phyloP scores from a whole-genome alignment of 2,113 vertebrate species.

The Ifrita kowaldi region DNA sequence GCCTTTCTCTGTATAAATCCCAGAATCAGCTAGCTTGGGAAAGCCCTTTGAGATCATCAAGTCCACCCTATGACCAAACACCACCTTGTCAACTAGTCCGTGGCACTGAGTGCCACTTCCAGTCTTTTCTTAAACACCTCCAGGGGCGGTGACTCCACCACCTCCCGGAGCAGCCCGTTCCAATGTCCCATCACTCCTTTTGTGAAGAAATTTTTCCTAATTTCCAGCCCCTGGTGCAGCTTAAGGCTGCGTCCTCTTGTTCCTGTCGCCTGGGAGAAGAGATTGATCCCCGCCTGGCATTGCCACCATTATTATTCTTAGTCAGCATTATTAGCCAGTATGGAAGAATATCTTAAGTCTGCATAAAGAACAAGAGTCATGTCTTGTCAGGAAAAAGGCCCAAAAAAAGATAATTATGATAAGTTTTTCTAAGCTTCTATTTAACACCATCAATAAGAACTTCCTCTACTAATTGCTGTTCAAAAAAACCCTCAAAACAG shows the following conservation, averaged over 20 bases:
- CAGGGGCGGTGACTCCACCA: fast-evolving
- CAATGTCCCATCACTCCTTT: not conserved
- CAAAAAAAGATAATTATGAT: not conserved
- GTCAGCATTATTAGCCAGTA: not conserved
- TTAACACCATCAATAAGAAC: not conserved
- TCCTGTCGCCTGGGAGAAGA: not conserved
- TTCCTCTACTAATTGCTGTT: not conserved
- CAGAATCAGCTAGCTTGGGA: not conserved
- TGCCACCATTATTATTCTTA: not conserved
- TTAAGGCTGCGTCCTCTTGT: not conserved
- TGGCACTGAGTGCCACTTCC: no score
- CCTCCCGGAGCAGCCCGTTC: not conserved
- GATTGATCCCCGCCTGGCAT: fast-evolving
- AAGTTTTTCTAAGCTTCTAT: not conserved
- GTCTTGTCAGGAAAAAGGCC: not conserved
- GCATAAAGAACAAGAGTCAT: not conserved
- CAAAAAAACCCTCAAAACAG: not conserved
- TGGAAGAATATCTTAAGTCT: not conserved
- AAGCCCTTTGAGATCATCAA: not conserved
- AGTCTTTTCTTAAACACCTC: not conserved
- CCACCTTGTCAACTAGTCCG: not conserved
- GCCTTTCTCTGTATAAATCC: not conserved
- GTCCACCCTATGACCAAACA: not conserved
- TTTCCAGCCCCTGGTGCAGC: not conserved
- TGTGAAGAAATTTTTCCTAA: not conserved